Conservation (phyloP, 2,888 invertebrate species). For the Eupithecia abbreviata region DNA sequence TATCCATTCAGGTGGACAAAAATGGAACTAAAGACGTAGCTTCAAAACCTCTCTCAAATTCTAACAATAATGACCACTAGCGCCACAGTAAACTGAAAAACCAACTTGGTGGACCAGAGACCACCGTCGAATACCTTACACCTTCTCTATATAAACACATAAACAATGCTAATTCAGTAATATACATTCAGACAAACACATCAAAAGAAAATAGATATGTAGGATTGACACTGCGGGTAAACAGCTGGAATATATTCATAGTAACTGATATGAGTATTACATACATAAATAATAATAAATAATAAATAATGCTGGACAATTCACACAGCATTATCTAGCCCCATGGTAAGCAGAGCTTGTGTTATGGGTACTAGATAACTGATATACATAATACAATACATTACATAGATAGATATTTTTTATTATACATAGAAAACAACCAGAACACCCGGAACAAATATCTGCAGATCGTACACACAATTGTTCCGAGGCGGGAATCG, state of each 20-base stretch:
- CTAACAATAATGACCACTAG: neutral
- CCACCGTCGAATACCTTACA: conserved; percentile 61
- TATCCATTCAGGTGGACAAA: neutral
- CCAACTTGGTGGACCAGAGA: conserved; percentile 45
- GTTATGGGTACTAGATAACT: too few relatives aligned
- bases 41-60: neutral
- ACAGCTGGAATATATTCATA: conserved; percentile 13
- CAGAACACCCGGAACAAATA: too few relatives aligned
- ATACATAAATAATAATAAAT: too few relatives aligned
- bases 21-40: neutral
- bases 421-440: too few relatives aligned
- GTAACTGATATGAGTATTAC: neutral
- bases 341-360: too few relatives aligned
- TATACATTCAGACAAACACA: conserved; percentile 65
- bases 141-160: conserved; percentile 55
- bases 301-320: too few relatives aligned
- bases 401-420: too few relatives aligned
- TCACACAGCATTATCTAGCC: too few relatives aligned
- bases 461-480: too few relatives aligned
- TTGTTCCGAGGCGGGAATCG: too few relatives aligned
- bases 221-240: conserved; percentile 4
- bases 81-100: neutral
- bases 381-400: too few relatives aligned
- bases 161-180: conserved; percentile 73
- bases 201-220: conserved; percentile 38